Conservation (phyloP, 2,888 invertebrate species). For the Brachynemurus nebulosus region DNA sequence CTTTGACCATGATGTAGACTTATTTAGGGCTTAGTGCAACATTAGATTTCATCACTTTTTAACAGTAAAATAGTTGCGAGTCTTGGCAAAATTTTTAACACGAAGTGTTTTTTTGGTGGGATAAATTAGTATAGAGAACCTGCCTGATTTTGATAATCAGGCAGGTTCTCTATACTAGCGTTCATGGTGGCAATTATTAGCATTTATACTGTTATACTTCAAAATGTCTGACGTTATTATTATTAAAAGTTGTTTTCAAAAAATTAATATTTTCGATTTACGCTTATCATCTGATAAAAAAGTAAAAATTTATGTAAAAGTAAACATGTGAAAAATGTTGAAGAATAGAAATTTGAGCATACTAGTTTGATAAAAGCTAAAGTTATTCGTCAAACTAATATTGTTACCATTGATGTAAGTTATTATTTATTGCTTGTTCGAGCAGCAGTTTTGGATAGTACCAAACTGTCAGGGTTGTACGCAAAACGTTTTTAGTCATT, state of each 20-base stretch:
- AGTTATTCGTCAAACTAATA: slow-evolving; percentile 5
- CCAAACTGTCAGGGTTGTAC: too few species aligned
- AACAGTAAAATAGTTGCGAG: too few species aligned
- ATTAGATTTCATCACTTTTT: too few species aligned
- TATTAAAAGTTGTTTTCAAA: slow-evolving; percentile 3
- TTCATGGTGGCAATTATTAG: not conserved
- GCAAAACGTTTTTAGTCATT: too few species aligned
- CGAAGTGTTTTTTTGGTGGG: too few species aligned
- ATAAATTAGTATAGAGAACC: slow-evolving; percentile 1
- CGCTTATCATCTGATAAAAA: not conserved
- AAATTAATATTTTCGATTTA: not conserved
- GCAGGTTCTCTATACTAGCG: not conserved
- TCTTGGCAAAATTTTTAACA: too few species aligned
- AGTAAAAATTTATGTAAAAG: slow-evolving; percentile 1
- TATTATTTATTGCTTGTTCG: too few species aligned
- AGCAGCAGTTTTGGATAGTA: too few species aligned
- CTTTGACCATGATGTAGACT: too few species aligned
- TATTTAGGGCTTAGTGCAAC: too few species aligned
- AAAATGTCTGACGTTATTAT: slow-evolving; percentile 1
- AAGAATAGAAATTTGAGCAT: slow-evolving; percentile 1
- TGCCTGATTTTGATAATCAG: slow-evolving; percentile 3
- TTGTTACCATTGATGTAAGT: slow-evolving; percentile 4
- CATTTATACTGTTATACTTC: not conserved
- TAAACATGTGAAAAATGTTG: slow-evolving; percentile 3
- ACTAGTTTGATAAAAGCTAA: slow-evolving; percentile 6